phyloP scores from a whole-genome alignment of 2,888 invertebrate species.

The Zele albiditarsus region DNA sequence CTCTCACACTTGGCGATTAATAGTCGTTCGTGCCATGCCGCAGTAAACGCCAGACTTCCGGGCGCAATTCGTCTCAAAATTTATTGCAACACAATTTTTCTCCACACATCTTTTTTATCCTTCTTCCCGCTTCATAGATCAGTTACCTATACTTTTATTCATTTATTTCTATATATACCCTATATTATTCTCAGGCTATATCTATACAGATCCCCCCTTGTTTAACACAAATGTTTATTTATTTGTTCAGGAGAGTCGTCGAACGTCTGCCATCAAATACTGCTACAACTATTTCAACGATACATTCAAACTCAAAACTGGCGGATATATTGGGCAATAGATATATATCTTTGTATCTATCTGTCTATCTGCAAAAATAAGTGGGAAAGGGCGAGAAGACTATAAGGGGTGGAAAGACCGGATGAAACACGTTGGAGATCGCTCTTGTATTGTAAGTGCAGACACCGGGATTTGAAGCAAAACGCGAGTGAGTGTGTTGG shows the following conservation, averaged over 20 bases:
- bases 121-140: background rate
- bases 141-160: conserved; percentile 34
- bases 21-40: conserved; percentile 62
- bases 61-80: conserved; percentile 56
- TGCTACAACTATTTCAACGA: conserved; percentile 15
- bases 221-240: background rate
- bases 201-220: background rate
- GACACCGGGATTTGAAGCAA: no score
- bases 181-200: background rate
- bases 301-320: no score
- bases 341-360: no score
- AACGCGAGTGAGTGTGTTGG: no score
- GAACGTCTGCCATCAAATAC: conserved; percentile 50
- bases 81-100: conserved; percentile 65
- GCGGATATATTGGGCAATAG: no score
- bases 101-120: conserved; percentile 5
- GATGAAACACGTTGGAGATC: no score
- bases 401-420: no score
- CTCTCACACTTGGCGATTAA: conserved; percentile 53
- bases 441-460: no score
- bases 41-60: conserved; percentile 56
- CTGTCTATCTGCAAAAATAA: no score
- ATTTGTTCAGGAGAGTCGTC: background rate
- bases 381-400: no score
- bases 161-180: background rate